A percentile compares a stretch with the other conserved stretches of the same genome.
Evolutionary conservation across 2,797 vertebrate species (phyloP).

Genomic region (Threskiornis aethiopicus): DNA sequence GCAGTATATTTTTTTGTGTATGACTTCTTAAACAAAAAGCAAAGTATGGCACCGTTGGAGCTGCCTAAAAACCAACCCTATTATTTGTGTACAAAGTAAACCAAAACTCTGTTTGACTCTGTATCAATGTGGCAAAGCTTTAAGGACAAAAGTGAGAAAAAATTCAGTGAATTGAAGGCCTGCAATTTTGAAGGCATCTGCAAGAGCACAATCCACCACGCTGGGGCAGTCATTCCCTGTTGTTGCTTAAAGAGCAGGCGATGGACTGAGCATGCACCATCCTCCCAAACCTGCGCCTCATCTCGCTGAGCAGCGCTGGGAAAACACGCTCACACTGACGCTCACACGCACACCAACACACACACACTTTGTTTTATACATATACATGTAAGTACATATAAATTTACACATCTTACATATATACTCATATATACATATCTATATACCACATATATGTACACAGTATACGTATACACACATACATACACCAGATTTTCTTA

Average conservation of each 20-base stretch:
- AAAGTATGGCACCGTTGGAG: neutral
- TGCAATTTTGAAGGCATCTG: neutral
- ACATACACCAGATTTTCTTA: neutral
- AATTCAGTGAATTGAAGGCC: neutral
- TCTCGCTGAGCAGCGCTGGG: neutral
- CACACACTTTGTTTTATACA: neutral
- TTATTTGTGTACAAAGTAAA: neutral
- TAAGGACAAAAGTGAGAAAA: neutral
- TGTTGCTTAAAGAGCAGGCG: neutral
- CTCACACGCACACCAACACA: neutral
- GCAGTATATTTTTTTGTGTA: no score
- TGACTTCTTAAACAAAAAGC: neutral
- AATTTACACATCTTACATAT: neutral
- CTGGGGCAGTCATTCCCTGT: neutral
- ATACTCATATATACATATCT: fast-evolving
- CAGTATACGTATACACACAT: fast-evolving
- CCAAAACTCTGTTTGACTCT: neutral
- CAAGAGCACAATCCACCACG: neutral
- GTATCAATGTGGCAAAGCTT: neutral
- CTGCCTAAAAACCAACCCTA: neutral
- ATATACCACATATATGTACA: fast-evolving
- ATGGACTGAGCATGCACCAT: fast-evolving
- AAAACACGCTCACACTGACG: neutral
- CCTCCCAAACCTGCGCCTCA: neutral
- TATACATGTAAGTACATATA: fast-evolving